A percentile compares a stretch with the other conserved stretches of the same genome.
phyloP scores from a whole-genome alignment of 1,140 invertebrate genomes.

The Drosophila paulistorum region DNA sequence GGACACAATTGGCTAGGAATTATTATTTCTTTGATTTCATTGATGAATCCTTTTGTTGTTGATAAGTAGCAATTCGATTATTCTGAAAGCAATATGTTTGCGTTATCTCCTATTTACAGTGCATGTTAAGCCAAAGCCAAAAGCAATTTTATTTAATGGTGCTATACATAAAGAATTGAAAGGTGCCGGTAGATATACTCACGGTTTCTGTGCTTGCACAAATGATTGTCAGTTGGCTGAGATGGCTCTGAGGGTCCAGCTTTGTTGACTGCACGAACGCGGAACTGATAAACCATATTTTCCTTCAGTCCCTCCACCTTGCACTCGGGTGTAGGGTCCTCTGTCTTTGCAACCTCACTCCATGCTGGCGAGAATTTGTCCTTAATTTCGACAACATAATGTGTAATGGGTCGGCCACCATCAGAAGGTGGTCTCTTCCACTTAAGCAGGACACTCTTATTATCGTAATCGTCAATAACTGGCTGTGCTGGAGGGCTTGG shows the following conservation, averaged over 20 bases:
- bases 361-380: constrained; percentile 96
- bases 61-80: background rate
- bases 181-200: constrained; percentile 84
- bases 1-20: too few relatives aligned
- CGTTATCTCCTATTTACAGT: constrained; percentile 4
- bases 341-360: constrained; percentile 93
- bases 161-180: background rate
- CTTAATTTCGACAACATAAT: constrained; percentile 98
- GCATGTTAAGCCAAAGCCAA: constrained; percentile 67
- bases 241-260: constrained; percentile 94
- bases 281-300: constrained; percentile 96
- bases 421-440: constrained; percentile 95
- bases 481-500: constrained; percentile 95
- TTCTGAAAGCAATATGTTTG: constrained; percentile 34
- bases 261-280: constrained; percentile 96
- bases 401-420: constrained; percentile 96
- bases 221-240: constrained; percentile 94
- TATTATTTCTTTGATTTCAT: background rate
- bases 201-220: constrained; percentile 97
- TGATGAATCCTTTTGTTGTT: background rate
- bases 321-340: constrained; percentile 89
- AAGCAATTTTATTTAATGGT: background rate
- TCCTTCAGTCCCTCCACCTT: constrained; percentile 95
- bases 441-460: constrained; percentile 93
- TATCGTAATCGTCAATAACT: constrained; percentile 96